Conservation (phyloP, 1,140 invertebrate species). For the Drosophila carrolli region DNA sequence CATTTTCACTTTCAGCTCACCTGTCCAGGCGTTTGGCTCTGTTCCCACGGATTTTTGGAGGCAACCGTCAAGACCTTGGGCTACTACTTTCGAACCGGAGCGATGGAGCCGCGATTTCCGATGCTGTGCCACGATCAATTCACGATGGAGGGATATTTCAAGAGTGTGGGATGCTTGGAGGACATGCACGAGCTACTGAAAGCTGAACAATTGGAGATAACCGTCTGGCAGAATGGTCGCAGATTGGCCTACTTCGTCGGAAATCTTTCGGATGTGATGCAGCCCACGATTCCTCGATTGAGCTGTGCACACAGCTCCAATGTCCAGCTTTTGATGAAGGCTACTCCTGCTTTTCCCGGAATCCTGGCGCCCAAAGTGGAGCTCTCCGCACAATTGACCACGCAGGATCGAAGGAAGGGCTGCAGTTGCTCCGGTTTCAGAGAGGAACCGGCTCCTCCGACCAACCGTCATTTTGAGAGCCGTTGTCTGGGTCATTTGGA, state of each 20-base stretch:
- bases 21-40: constrained; percentile 82
- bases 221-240: constrained; percentile 79
- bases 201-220: constrained; percentile 71
- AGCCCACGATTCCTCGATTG: constrained; percentile 59
- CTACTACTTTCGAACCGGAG: constrained; percentile 79
- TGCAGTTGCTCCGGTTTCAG: constrained; percentile 24
- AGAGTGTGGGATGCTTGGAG: constrained; percentile 50
- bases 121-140: constrained; percentile 79
- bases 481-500: constrained; percentile 46
- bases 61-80: constrained; percentile 77
- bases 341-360: constrained; percentile 74
- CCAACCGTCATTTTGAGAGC: constrained; percentile 55
- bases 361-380: constrained; percentile 78
- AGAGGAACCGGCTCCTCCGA: constrained; percentile 8
- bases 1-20: constrained; percentile 58
- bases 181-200: constrained; percentile 62
- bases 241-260: constrained; percentile 75
- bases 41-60: constrained; percentile 78
- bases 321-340: constrained; percentile 78
- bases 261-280: constrained; percentile 64
- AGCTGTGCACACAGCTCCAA: constrained; percentile 64
- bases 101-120: constrained; percentile 80
- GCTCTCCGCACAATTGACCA: constrained; percentile 54
- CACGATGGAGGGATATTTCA: constrained; percentile 80
- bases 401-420: constrained; percentile 44